Percentiles rank a stretch among this genome's conserved stretches.
Evolutionary conservation across 2,888 invertebrate species (phyloP).

Genomic region (Caenorhabditis sp.): DNA sequence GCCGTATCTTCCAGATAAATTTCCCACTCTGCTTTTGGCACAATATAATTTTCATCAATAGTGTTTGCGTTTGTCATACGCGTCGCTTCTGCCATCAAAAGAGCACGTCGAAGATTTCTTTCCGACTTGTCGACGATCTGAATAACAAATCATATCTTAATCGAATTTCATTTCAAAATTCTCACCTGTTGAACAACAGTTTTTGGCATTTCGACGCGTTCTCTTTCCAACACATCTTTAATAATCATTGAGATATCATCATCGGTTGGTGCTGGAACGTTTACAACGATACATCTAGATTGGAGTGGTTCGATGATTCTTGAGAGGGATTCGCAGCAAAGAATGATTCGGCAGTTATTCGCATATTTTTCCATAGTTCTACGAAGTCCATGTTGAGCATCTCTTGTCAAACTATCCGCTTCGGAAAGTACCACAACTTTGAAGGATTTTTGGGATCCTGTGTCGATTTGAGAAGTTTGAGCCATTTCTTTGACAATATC

Average conservation of each 20-base stretch:
- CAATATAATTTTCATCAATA: conserved; percentile 72
- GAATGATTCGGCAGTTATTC: conserved; percentile 76
- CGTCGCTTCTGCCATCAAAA: conserved; percentile 84
- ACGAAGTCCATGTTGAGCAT: conserved; percentile 96
- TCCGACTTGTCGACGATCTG: conserved; percentile 82
- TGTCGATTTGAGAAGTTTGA: conserved; percentile 92
- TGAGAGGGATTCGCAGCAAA: conserved; percentile 92
- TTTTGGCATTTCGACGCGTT: conserved; percentile 49
- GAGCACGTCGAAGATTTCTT: conserved; percentile 88
- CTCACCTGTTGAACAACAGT: conserved; percentile 35
- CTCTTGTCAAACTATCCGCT: conserved; percentile 91
- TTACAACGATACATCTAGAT: conserved; percentile 89
- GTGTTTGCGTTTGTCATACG: conserved; percentile 36
- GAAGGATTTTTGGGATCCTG: conserved; percentile 86
- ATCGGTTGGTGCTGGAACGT: conserved; percentile 87
- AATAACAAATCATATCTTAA: neutral
- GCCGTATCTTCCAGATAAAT: conserved; percentile 86
- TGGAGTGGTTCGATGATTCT: conserved; percentile 95
- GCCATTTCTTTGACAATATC: conserved; percentile 96
- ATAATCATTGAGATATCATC: conserved; percentile 74
- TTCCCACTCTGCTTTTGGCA: conserved; percentile 92
- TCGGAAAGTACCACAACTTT: conserved; percentile 95
- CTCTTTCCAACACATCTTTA: conserved; percentile 43
- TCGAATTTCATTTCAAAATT: neutral
- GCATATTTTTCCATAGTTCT: conserved; percentile 99